phyloP scores from a whole-genome alignment of 2,797 vertebrate species.

The Pteropus rufus region DNA sequence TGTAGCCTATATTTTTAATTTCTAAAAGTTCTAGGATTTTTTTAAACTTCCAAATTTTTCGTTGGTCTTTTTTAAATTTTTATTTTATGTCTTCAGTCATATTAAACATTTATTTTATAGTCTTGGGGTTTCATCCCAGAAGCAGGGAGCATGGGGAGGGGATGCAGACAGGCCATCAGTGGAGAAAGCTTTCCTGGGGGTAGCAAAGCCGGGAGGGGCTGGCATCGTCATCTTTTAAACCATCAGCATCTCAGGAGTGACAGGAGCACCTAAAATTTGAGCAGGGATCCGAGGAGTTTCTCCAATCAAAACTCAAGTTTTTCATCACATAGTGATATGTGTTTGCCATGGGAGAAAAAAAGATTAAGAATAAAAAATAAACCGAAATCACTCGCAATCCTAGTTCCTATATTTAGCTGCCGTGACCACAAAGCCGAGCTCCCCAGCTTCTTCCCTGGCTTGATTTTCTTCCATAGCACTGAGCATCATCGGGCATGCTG shows the following conservation, averaged over 20 bases:
- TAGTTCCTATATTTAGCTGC: accelerated
- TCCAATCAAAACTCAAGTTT: neutral
- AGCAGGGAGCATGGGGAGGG: neutral
- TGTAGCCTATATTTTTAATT: neutral
- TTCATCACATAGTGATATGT: neutral
- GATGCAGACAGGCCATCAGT: neutral
- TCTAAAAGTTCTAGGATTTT: neutral
- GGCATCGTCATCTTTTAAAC: neutral
- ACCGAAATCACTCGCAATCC: neutral
- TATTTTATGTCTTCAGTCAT: neutral
- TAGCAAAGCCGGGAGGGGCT: neutral
- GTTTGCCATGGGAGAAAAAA: neutral
- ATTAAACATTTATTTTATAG: neutral
- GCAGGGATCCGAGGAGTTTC: neutral
- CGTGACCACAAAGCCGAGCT: no score
- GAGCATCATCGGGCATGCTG: accelerated
- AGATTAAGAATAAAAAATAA: neutral
- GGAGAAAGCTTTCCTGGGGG: neutral
- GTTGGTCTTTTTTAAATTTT: neutral
- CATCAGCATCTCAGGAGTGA: neutral
- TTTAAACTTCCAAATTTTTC: neutral
- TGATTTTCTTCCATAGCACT: accelerated
- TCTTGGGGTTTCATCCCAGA: neutral
- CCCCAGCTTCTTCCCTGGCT: neutral
- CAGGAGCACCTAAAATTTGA: neutral